Evolutionary conservation across 2,797 vertebrate genomes (phyloP).

Genomic region (Molossus molossus): DNA sequence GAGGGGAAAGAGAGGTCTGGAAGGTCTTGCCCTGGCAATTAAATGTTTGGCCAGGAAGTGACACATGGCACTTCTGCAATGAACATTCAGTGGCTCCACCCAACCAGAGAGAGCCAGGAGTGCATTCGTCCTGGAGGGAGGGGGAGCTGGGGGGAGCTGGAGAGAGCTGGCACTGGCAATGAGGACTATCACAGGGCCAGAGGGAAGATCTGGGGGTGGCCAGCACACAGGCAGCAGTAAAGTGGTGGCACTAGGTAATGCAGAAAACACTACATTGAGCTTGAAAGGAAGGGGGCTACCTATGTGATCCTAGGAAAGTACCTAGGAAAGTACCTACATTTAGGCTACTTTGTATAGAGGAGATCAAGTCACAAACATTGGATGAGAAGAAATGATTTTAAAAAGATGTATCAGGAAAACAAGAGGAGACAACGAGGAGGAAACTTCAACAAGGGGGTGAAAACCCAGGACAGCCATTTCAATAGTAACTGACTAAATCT

Average conservation of each 20-base stretch:
- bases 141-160: neutral
- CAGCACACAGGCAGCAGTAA: too few relatives aligned
- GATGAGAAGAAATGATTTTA: neutral
- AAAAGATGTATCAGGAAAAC: neutral
- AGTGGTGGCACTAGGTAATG: neutral
- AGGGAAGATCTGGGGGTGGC: neutral
- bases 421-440: neutral
- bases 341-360: neutral
- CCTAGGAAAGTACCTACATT: neutral
- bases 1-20: neutral
- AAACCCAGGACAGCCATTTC: neutral
- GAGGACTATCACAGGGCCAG: neutral
- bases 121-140: neutral
- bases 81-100: neutral
- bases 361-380: neutral
- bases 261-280: neutral
- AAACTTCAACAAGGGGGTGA: neutral
- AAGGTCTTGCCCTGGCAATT: neutral
- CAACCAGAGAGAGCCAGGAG: neutral
- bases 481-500: neutral
- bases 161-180: neutral
- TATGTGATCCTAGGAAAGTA: neutral
- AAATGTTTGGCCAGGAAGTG: slow-evolving; percentile 15
- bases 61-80: neutral
- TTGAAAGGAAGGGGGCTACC: neutral